These are phyloP conservation scores for Graphium colonna DNA, from an alignment of 2,888 invertebrate species.

Conservation along the genomic window DNA sequence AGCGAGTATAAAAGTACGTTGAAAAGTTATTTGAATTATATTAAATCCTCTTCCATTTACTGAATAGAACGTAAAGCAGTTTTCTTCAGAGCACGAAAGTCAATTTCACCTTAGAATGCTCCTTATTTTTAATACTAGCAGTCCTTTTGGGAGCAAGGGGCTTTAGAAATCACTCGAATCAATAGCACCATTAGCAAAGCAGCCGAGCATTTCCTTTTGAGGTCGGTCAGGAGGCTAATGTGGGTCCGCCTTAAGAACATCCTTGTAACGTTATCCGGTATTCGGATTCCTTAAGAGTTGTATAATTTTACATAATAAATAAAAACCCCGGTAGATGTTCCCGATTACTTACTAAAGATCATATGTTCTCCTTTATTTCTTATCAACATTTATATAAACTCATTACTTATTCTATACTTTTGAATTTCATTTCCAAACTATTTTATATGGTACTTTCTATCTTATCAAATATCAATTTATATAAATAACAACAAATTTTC, in stretches of 20 bases:
- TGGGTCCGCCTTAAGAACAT: conserved; percentile 29
- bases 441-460: too few relatives aligned
- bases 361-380: too few relatives aligned
- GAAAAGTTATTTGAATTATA: too few relatives aligned
- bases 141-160: conserved; percentile 20
- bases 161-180: conserved; percentile 23
- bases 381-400: too few relatives aligned
- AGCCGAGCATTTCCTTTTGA: conserved; percentile 19
- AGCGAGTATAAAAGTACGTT: too few relatives aligned
- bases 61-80: not conserved
- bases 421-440: too few relatives aligned
- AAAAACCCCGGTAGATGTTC: too few relatives aligned
- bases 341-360: too few relatives aligned
- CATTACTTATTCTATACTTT: too few relatives aligned
- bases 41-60: not conserved
- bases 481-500: too few relatives aligned
- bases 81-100: not conserved
- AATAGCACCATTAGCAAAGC: conserved; percentile 23
- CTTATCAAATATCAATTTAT: too few relatives aligned
- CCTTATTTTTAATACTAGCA: conserved; percentile 17
- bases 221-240: conserved; percentile 28
- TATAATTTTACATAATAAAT: not conserved
- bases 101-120: conserved; percentile 12
- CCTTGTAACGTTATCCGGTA: conserved; percentile 25
- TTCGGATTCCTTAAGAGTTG: conserved; percentile 3